Evolutionary conservation across 2,797 vertebrate genomes (phyloP), one percentile per base, ranked within the genome.

Genomic region (Melanotaenia nigrans): DNA sequence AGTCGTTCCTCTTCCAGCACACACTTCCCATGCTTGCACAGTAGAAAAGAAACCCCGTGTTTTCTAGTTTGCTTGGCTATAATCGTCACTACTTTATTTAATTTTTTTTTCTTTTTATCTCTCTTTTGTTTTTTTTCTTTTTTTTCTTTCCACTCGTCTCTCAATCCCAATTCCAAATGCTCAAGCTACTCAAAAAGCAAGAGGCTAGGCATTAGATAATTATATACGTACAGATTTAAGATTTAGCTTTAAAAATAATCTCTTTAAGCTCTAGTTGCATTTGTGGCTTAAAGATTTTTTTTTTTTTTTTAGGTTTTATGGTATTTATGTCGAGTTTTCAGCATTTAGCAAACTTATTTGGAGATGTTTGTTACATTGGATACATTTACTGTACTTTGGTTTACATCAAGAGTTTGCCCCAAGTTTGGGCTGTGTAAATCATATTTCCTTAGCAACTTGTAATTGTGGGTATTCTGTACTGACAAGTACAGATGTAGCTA

Each of bases 391-490:
- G 59, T 82, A 86, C 51, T 55, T 77, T 82, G 84, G 86, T 90
- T 92, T 90, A 83, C 67, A 77, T 85, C 87, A 84, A 86, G 83
- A 32, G 58, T 80, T 83, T 85, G 82, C 75, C 75, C 84, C 61
- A 36, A 87, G 78, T 91, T 87, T 64, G 54, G 71, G 76, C 74
- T 87, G 87, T 88, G 81, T 87, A 85, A 82, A 77, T 71, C 49
- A 55, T 77, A 73, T 90, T 90, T 92, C 81, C 80, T 87, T 78
- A 71, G 57, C 73, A 89, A 82, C 84, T 75, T 75, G 79, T 85
- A 78, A 87, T 91, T 91, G 88, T 70, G 79, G 84, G 51, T 84
- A 72, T 73, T 87, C 76, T 87, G 68, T 38, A 87, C 5, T 33
- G 5, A 33, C 32, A 33, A 33, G 68, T 77, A 80, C 84, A 88